Conservation (phyloP, 2,113 vertebrate genomes). For the Melospiza melodia region DNA sequence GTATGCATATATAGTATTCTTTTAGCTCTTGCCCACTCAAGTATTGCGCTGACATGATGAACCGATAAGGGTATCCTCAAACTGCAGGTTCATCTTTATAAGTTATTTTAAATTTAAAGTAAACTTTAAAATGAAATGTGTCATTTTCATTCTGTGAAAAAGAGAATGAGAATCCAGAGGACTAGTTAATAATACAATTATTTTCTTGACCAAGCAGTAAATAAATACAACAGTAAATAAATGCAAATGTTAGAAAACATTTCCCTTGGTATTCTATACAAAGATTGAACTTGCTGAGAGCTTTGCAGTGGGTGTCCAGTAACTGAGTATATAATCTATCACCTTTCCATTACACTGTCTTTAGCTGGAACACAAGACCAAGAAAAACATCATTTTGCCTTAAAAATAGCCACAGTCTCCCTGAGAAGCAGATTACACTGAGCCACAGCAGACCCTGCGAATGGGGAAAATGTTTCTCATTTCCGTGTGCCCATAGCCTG, state of each 20-base stretch:
- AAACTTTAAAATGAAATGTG: neutral
- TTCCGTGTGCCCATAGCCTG: neutral
- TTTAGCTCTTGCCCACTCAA: neutral
- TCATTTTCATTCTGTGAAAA: neutral
- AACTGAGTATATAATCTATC: constrained; percentile 2
- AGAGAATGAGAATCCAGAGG: neutral
- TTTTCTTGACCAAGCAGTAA: constrained; percentile 5
- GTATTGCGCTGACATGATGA: neutral
- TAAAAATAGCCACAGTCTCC: constrained; percentile 18
- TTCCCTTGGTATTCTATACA: neutral
- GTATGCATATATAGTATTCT: neutral
- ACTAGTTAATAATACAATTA: neutral
- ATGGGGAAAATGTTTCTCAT: constrained; percentile 16
- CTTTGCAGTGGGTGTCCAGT: neutral
- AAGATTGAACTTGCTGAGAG: neutral
- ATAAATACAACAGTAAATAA: constrained; percentile 17
- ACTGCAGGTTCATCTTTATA: neutral
- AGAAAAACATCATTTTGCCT: constrained; percentile 32
- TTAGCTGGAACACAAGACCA: constrained; percentile 29
- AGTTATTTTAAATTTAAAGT: neutral
- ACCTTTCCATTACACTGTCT: constrained; percentile 25
- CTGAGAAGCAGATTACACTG: constrained; percentile 33
- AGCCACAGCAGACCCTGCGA: neutral
- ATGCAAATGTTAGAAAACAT: constrained; percentile 20
- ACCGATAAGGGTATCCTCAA: neutral